Evolutionary conservation across 2,797 vertebrate species (phyloP).

Genomic region (Muscicapa striata): DNA sequence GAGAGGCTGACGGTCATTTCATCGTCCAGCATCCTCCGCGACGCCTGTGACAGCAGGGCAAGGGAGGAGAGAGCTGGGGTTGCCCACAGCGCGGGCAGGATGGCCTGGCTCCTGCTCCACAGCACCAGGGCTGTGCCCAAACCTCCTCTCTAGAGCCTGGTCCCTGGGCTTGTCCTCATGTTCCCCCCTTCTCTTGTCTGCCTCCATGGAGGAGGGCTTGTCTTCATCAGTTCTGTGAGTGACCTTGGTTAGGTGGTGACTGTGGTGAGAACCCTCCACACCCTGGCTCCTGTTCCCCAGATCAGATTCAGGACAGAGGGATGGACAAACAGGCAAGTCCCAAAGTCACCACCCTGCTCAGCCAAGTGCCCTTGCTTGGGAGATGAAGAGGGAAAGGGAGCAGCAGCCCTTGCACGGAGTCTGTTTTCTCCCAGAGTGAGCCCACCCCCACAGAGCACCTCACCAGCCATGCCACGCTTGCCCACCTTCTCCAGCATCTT

Average conservation of each 20-base stretch:
- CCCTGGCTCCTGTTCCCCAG: neutral
- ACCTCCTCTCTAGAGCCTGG: neutral
- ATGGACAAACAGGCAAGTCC: neutral
- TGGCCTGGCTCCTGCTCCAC: neutral
- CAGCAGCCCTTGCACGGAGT: neutral
- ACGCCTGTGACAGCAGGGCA: slow-evolving; percentile 79
- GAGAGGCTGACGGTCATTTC: slow-evolving; percentile 97
- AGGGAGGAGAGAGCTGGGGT: neutral
- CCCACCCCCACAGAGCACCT: accelerated
- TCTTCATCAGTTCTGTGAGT: neutral
- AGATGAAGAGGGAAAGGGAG: neutral
- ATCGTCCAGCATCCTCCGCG: slow-evolving; percentile 93
- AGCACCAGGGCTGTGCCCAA: too few species aligned
- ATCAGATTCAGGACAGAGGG: neutral
- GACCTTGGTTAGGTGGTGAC: neutral
- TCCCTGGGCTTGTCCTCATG: neutral
- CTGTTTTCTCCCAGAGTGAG: neutral
- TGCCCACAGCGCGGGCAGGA: neutral
- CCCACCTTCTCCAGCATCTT: slow-evolving; percentile 98
- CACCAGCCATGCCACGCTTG: accelerated
- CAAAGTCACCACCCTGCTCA: neutral
- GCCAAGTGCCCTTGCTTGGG: too few species aligned
- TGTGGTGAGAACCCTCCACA: neutral
- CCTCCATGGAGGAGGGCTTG: neutral
- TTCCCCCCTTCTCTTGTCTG: neutral